These are phyloP conservation scores for Chlorospingus flavigularis DNA, from an alignment of 2,797 vertebrate genomes.

Conservation along the genomic window DNA sequence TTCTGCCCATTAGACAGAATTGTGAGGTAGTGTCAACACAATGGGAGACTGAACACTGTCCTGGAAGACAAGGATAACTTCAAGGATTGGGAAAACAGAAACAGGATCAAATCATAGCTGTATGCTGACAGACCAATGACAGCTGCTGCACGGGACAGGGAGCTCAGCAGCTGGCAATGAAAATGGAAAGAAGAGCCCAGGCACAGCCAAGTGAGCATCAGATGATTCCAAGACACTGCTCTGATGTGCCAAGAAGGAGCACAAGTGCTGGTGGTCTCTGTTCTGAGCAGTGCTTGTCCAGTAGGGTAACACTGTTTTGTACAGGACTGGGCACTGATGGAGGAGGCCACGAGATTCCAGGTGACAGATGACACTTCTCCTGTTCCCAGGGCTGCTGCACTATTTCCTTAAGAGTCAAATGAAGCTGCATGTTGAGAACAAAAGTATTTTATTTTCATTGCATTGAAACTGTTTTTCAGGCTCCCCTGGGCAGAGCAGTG, in stretches of 20 bases:
- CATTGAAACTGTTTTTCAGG: not conserved
- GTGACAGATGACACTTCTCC: not conserved
- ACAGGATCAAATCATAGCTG: not conserved
- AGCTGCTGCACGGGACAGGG: not conserved
- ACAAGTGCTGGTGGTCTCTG: accelerated
- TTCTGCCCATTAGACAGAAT: not conserved
- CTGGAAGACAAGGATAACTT: not conserved
- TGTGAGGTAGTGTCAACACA: not conserved
- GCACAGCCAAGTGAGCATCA: not conserved
- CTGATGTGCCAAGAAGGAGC: not conserved
- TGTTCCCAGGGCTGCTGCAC: not conserved
- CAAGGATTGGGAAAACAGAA: not conserved
- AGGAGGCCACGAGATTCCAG: not conserved
- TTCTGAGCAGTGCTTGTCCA: not conserved
- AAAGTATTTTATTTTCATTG: not conserved
- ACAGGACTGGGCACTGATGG: not conserved
- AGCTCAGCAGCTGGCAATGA: not conserved
- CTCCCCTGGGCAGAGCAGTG: not conserved
- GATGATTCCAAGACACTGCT: not conserved
- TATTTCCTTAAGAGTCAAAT: not conserved
- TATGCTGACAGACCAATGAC: not conserved
- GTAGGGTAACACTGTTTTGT: accelerated
- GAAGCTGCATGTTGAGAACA: not conserved
- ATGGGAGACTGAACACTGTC: not conserved
- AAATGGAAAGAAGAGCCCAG: not conserved